phyloP scores from a whole-genome alignment of 2,888 invertebrate genomes.

The Oxycera nigricornis region DNA sequence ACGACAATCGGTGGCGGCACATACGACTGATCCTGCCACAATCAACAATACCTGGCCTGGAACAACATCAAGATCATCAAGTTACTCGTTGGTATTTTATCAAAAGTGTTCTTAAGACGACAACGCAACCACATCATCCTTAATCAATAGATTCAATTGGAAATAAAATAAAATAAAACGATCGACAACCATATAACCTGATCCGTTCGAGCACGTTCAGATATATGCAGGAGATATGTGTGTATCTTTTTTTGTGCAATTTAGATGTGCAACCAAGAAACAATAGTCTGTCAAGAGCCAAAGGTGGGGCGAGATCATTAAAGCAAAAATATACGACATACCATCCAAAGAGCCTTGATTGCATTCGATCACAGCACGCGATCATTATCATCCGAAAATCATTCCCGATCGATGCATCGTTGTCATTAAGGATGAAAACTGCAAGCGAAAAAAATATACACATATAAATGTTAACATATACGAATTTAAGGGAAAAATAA shows the following conservation, averaged over 20 bases:
- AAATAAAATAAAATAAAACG: background rate
- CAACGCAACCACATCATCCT: too few relatives aligned
- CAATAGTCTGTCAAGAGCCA: background rate
- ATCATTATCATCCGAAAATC: background rate
- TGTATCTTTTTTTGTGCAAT: too few relatives aligned
- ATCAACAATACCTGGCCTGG: background rate
- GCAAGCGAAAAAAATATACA: background rate
- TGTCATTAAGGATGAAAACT: constrained; percentile 12
- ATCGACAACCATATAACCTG: background rate
- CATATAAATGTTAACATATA: constrained; percentile 12
- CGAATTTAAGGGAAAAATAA: constrained; percentile 31
- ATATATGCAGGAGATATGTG: too few relatives aligned
- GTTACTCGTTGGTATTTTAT: background rate
- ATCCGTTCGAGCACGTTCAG: background rate
- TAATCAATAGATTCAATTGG: too few relatives aligned
- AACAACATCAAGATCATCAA: background rate
- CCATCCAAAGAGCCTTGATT: background rate
- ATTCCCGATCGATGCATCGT: background rate
- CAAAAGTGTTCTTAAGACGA: background rate
- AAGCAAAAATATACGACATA: constrained; percentile 1
- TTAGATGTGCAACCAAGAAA: too few relatives aligned
- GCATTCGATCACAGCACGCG: background rate
- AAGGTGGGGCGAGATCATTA: background rate
- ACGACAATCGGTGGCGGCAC: constrained; percentile 17
- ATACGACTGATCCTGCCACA: constrained; percentile 4